Conservation (phyloP, 2,888 invertebrate species). For the Auanema sp. region DNA sequence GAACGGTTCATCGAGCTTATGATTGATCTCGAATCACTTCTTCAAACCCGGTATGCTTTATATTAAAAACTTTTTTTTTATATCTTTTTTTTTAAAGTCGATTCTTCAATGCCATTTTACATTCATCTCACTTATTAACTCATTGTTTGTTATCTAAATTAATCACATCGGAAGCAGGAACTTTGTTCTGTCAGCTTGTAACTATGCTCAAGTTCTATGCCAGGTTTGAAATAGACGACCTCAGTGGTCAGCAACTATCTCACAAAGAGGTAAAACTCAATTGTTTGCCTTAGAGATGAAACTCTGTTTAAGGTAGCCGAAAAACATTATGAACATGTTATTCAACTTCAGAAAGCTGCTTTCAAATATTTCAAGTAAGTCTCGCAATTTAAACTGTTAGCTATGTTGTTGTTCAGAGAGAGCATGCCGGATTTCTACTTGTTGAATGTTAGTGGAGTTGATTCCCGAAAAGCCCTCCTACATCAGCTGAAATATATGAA, state of each 20-base stretch:
- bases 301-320: conserved; percentile 74
- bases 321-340: conserved; percentile 87
- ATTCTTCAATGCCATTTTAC: conserved; percentile 93
- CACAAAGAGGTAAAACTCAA: conserved; percentile 44
- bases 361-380: conserved; percentile 71
- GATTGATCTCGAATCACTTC: conserved; percentile 89
- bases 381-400: neutral
- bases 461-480: conserved; percentile 79
- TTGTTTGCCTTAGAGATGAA: neutral
- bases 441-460: conserved; percentile 91
- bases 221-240: conserved; percentile 92
- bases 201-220: conserved; percentile 95
- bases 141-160: conserved; percentile 82
- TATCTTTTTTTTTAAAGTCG: conserved; percentile 68
- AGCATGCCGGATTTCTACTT: conserved; percentile 80
- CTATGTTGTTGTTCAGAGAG: conserved; percentile 32
- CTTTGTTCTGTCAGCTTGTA: conserved; percentile 74
- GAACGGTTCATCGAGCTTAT: conserved; percentile 92
- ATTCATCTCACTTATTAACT: conserved; percentile 89
- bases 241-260: conserved; percentile 52
- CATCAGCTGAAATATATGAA: conserved; percentile 75
- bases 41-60: conserved; percentile 77
- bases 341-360: conserved; percentile 87
- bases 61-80: conserved; percentile 4
- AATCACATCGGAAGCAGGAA: conserved; percentile 52